Conservation (phyloP, 2,888 invertebrate genomes). For the Gordius sp. region DNA sequence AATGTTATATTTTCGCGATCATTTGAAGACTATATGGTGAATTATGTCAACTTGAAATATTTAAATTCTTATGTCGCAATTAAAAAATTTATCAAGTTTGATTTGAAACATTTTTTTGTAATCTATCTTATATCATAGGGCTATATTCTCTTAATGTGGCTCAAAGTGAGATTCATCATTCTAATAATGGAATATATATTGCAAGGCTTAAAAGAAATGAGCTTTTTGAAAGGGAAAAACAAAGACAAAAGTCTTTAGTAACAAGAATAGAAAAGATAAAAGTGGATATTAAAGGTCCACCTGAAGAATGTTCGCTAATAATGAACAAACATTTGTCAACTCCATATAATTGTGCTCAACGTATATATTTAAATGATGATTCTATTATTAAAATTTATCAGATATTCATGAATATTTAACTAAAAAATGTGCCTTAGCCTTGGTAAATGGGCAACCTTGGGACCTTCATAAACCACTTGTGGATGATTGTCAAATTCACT, state of each 20-base stretch:
- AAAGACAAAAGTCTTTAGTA: slow-evolving; percentile 43
- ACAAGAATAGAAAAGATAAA: slow-evolving; percentile 71
- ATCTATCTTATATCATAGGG: too few species aligned
- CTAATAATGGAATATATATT: too few species aligned
- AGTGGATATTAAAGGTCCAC: slow-evolving; percentile 47
- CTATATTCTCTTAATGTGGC: too few species aligned
- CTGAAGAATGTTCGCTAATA: slow-evolving; percentile 44
- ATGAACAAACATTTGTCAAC: slow-evolving; percentile 80
- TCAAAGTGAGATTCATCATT: too few species aligned
- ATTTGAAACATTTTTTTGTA: too few species aligned
- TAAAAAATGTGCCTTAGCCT: slow-evolving; percentile 47
- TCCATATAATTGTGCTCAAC: slow-evolving; percentile 65
- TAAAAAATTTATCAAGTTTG: too few species aligned
- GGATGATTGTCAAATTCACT: slow-evolving; percentile 36
- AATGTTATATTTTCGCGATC: too few species aligned
- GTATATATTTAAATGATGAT: slow-evolving; percentile 33
- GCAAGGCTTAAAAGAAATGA: too few species aligned
- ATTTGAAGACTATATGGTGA: too few species aligned
- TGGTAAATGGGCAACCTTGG: slow-evolving; percentile 56
- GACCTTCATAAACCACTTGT: slow-evolving; percentile 66
- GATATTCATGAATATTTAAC: slow-evolving; percentile 47
- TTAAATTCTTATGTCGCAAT: too few species aligned
- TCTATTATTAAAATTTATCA: slow-evolving; percentile 25
- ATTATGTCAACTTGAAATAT: too few species aligned
- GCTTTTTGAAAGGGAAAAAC: slow-evolving; percentile 48